Evolutionary conservation across 2,888 invertebrate species (phyloP), one percentile per base, ranked within the genome.

Genomic region (Dendrolimus pini): DNA sequence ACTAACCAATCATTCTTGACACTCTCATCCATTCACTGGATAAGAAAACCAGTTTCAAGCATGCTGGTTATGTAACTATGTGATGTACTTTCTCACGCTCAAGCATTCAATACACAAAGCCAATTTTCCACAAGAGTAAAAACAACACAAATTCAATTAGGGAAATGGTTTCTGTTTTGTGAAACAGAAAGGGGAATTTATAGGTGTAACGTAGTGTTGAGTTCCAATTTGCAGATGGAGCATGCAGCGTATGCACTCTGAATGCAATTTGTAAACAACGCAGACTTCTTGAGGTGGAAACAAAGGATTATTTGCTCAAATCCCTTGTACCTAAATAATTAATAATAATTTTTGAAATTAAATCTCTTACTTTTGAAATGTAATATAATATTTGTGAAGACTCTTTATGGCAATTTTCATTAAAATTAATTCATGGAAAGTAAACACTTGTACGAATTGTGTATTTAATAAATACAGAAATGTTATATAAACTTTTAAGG

Each of bases 141-240:
- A 86, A 85, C 85, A 85, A 83, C 82, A 86, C 83, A 82, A 84
- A 86, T 88, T 88, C 86, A 87, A 88, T 89, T 88, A 89, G 82
- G 80, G 70, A 82, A 82, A 82, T 82, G 81, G 80, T 81, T 80
- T 80, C 77, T 84, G 80, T 74, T 80, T 74, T 72, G 78, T 72
- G 73, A 75, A 78, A 76, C 78, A 78, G 75, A 74, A 77, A 72
- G 72, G 75, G 72, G 72, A 80, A 83, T 86, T 86, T 85, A 82
- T 82, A 68, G 73, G 63, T 71, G 69, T 75, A 77, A 77, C 68
- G 71, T 83, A 84, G 66, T 73, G 74, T 64, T 71, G 75, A 77
- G 71, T 73, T 71, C 72, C 77, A 79, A 82, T 83, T 80, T 71
- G 70, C 82, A 83, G 81, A 85, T 82, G 81, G 78, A 69, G 75